Evolutionary conservation across 2,113 vertebrate genomes (phyloP).

Genomic region (Phrynosoma blainvillii): DNA sequence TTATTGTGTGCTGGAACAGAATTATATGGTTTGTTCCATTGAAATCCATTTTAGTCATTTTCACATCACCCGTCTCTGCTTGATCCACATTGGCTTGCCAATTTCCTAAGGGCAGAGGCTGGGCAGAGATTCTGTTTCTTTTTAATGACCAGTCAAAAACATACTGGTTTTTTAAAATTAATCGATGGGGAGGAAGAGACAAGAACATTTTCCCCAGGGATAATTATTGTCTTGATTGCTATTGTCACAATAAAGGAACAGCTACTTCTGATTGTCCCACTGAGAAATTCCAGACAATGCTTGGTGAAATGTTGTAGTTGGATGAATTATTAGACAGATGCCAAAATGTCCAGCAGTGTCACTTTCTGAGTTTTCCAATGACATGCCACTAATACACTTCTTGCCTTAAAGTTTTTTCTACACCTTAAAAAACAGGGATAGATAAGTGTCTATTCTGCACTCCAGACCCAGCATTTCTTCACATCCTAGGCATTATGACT

Average conservation of each 20-base stretch:
- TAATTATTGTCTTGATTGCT: background rate
- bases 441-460: no score
- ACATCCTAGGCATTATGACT: no score
- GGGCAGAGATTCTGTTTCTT: background rate
- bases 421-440: no score
- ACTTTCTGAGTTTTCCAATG: background rate
- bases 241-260: background rate
- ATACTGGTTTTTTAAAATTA: background rate
- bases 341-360: background rate
- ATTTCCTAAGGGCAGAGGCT: background rate
- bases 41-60: slow-evolving; percentile 37
- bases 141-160: background rate
- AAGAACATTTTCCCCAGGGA: background rate
- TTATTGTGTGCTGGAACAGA: slow-evolving; percentile 15
- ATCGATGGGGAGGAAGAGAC: background rate
- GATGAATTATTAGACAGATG: slow-evolving; percentile 2
- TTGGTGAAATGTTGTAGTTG: background rate
- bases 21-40: slow-evolving; percentile 1
- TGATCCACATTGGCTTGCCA: slow-evolving; percentile 23
- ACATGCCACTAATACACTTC: background rate
- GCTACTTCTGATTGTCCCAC: background rate
- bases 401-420: no score
- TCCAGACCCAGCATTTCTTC: no score
- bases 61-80: accelerated
- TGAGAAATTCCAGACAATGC: background rate